A percentile compares a stretch with the other conserved stretches of the same genome.
These are phyloP conservation scores for Campoplex capitator DNA, from an alignment of 2,888 invertebrate genomes.

Conservation along the genomic window DNA sequence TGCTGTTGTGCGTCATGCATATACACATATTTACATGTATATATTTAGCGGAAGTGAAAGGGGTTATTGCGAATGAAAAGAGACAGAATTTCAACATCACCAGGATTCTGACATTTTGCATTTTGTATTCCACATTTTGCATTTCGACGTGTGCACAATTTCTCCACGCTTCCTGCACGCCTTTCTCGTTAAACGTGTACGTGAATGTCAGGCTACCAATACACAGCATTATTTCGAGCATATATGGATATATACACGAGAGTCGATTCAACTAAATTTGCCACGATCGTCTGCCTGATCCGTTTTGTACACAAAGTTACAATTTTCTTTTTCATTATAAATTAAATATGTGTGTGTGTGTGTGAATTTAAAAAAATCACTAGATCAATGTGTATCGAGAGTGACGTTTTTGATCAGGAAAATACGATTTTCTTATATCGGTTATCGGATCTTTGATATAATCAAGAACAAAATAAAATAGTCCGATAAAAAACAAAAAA, in stretches of 20 bases:
- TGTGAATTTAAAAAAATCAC: neutral
- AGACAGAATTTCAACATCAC: slow-evolving; percentile 47
- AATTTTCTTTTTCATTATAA: neutral
- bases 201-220: slow-evolving; percentile 8
- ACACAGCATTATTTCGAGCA: slow-evolving; percentile 11
- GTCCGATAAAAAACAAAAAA: neutral
- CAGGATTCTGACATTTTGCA: slow-evolving; percentile 72
- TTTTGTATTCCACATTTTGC: slow-evolving; percentile 78
- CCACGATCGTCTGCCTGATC: neutral
- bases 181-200: slow-evolving; percentile 43
- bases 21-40: slow-evolving; percentile 43
- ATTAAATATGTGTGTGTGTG: neutral
- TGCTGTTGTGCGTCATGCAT: slow-evolving; percentile 52
- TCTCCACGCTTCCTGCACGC: slow-evolving; percentile 58
- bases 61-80: slow-evolving; percentile 33
- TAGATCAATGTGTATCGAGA: neutral
- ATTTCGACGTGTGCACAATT: slow-evolving; percentile 74
- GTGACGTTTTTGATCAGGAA: neutral
- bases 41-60: slow-evolving; percentile 12
- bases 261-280: slow-evolving; percentile 14
- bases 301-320: neutral
- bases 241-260: slow-evolving; percentile 9
- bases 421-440: neutral
- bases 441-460: neutral
- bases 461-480: neutral